Percentiles rank a stretch among this genome's conserved stretches.
These are phyloP conservation scores for Eupithecia pulchellata DNA, from an alignment of 2,888 invertebrate species.

Conservation along the genomic window DNA sequence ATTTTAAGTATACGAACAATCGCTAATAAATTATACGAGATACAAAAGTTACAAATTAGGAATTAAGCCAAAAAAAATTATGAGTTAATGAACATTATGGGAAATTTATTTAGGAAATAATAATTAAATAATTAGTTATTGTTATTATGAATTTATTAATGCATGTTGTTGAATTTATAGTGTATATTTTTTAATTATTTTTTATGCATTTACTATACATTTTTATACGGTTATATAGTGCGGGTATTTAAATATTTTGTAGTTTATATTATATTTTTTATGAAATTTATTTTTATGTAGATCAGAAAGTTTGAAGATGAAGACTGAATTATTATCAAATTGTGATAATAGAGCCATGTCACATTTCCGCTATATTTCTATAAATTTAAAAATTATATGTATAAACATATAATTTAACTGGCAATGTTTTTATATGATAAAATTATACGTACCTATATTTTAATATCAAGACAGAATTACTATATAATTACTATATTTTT, in stretches of 20 bases:
- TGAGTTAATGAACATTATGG: background rate
- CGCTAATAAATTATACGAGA: background rate
- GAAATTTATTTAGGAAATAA: conserved; percentile 13
- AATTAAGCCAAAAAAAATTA: conserved; percentile 12
- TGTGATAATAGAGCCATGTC: conserved; percentile 32
- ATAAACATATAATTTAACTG: background rate
- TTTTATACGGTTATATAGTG: background rate
- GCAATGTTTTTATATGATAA: background rate
- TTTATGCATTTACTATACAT: conserved; percentile 11
- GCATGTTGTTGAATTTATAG: background rate
- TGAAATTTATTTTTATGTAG: conserved; percentile 2
- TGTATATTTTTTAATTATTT: background rate
- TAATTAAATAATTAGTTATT: background rate
- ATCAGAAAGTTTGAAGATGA: conserved; percentile 12
- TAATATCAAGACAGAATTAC: background rate
- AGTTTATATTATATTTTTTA: background rate
- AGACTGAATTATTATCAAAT: conserved; percentile 31
- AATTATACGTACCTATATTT: background rate
- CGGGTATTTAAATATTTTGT: conserved; percentile 8
- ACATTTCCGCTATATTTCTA: conserved; percentile 14
- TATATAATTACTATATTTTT: conserved; percentile 4
- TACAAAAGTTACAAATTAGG: conserved; percentile 10
- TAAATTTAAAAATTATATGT: background rate
- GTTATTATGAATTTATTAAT: background rate
- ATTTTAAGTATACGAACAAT: background rate